phyloP scores from a whole-genome alignment of 2,797 vertebrate species.

The Syncerus caffer region DNA sequence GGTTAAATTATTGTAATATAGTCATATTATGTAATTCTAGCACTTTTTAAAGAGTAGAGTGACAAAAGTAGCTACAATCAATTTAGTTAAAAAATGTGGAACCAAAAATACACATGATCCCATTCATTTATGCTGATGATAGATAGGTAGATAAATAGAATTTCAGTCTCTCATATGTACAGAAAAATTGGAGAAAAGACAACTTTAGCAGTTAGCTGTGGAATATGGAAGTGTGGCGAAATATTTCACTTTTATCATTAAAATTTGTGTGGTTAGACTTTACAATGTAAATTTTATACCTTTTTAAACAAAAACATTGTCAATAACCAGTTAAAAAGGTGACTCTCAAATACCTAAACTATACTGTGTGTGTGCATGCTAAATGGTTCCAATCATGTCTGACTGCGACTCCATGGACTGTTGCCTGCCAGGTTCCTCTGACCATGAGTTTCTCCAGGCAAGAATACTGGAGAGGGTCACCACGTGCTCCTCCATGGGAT shows the following conservation, averaged over 20 bases:
- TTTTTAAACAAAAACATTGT: not conserved
- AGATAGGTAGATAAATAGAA: not conserved
- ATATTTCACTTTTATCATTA: not conserved
- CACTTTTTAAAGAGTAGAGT: not conserved
- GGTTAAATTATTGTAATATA: not conserved
- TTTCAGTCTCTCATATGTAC: not conserved
- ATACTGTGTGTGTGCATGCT: not conserved
- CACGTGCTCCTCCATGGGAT: not conserved
- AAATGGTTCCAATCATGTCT: not conserved
- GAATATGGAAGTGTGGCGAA: not conserved
- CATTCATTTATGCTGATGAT: not conserved
- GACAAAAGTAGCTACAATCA: not conserved
- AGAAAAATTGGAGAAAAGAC: not conserved
- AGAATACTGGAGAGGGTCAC: not conserved
- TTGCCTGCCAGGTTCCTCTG: not conserved
- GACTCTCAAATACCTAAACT: not conserved
- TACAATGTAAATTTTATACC: not conserved
- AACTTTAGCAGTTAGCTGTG: not conserved
- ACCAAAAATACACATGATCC: not conserved
- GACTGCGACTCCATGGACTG: not conserved
- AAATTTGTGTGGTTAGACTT: not conserved
- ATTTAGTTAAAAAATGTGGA: not conserved
- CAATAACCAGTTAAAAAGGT: not conserved
- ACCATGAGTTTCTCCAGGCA: not conserved
- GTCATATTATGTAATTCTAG: not conserved